Conservation (phyloP, 2,888 invertebrate species). For the Fragum sueziense region DNA sequence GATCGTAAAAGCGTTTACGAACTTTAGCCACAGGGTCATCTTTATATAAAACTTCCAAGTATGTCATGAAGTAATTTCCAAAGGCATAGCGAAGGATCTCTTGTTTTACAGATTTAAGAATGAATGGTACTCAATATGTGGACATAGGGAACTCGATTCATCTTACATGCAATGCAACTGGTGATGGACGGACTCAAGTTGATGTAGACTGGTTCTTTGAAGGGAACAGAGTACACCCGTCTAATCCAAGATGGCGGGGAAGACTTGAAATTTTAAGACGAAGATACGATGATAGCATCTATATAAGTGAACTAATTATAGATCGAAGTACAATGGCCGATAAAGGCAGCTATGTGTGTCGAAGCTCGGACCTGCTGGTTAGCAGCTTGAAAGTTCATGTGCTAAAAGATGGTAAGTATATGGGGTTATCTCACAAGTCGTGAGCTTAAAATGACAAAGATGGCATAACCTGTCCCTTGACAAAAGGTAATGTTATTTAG, state of each 20-base stretch:
- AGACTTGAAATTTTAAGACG: conserved; percentile 54
- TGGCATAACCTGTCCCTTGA: too few relatives aligned
- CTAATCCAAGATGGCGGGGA: conserved; percentile 51
- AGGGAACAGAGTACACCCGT: conserved; percentile 61
- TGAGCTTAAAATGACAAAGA: too few relatives aligned
- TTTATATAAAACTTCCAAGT: too few relatives aligned
- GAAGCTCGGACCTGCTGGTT: conserved; percentile 58
- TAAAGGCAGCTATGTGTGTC: conserved; percentile 64
- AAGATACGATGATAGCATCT: conserved; percentile 52
- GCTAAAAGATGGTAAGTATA: conserved; percentile 44
- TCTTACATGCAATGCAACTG: conserved; percentile 74
- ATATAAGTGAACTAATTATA: conserved; percentile 61
- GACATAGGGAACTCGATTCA: conserved; percentile 64
- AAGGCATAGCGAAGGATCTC: background rate
- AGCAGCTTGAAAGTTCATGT: conserved; percentile 63
- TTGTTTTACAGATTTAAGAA: conserved; percentile 64
- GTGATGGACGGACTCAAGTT: conserved; percentile 70
- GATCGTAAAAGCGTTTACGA: too few relatives aligned
- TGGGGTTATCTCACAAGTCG: too few relatives aligned
- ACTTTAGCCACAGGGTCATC: too few relatives aligned
- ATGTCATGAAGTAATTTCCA: too few relatives aligned
- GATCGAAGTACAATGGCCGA: conserved; percentile 55
- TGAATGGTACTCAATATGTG: conserved; percentile 52
- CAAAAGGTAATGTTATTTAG: too few relatives aligned
- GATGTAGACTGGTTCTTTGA: conserved; percentile 73